Conservation (phyloP, 2,888 invertebrate genomes). For the Brachylomia viminalis region DNA sequence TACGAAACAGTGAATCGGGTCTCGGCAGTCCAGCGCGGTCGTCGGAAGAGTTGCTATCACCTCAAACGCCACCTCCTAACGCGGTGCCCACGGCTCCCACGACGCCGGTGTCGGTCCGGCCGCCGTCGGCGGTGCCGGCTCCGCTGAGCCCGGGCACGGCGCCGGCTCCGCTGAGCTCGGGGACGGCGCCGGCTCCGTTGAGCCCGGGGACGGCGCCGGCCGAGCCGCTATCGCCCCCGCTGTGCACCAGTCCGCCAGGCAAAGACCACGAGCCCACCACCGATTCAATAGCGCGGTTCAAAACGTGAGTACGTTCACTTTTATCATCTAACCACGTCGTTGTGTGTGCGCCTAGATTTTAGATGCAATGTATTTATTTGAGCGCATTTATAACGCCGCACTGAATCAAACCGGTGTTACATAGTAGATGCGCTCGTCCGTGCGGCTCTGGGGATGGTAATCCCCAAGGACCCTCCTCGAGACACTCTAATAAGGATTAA, state of each 20-base stretch:
- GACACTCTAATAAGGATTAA: constrained; percentile 39
- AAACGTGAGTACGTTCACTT: constrained; percentile 83
- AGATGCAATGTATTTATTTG: constrained; percentile 39
- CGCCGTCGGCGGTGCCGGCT: constrained; percentile 66
- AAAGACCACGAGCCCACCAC: constrained; percentile 82
- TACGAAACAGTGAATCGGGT: constrained; percentile 84
- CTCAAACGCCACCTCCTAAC: constrained; percentile 82
- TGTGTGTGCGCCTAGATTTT: constrained; percentile 50
- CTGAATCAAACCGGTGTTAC: constrained; percentile 13
- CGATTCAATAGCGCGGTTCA: constrained; percentile 86
- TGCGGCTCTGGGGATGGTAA: constrained; percentile 2
- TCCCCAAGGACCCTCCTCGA: not conserved
- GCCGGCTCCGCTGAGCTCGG: constrained; percentile 69
- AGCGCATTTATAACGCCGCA: constrained; percentile 51
- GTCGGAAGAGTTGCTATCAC: constrained; percentile 84
- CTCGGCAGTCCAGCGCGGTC: constrained; percentile 85
- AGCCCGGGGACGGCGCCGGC: constrained; percentile 62
- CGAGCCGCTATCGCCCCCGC: constrained; percentile 83
- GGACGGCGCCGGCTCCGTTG: constrained; percentile 67
- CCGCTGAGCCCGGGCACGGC: constrained; percentile 16
- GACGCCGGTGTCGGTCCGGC: constrained; percentile 61
- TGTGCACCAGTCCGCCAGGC: constrained; percentile 85
- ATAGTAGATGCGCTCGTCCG: constrained; percentile 28
- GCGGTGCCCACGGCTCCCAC: constrained; percentile 62
- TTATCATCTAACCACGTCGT: constrained; percentile 28